phyloP scores from a whole-genome alignment of 2,888 invertebrate species.

The Heterodera filipjevi region DNA sequence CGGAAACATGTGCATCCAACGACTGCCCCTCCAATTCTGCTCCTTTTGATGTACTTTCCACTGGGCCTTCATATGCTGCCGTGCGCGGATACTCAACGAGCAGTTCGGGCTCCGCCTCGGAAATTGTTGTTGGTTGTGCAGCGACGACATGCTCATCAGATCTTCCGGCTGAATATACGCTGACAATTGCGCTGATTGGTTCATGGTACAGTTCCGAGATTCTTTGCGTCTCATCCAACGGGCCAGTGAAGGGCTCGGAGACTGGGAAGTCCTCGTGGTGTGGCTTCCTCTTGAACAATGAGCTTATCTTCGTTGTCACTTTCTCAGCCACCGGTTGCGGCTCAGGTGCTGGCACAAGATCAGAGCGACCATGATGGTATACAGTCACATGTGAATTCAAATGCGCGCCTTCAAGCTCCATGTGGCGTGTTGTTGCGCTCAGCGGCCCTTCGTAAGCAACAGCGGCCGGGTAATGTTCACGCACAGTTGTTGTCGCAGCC shows the following conservation, averaged over 20 bases:
- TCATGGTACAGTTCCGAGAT: background rate
- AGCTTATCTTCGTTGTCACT: constrained; percentile 12
- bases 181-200: constrained; percentile 32
- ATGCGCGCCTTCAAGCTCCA: constrained; percentile 36
- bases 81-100: constrained; percentile 44
- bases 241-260: constrained; percentile 37
- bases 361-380: constrained; percentile 43
- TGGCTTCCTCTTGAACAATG: constrained; percentile 18
- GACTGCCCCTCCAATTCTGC: constrained; percentile 43
- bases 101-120: constrained; percentile 9
- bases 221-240: constrained; percentile 19
- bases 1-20: constrained; percentile 43
- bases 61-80: constrained; percentile 43
- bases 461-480: constrained; percentile 18
- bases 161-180: constrained; percentile 41
- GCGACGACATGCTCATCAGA: constrained; percentile 35
- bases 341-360: constrained; percentile 33
- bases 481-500: background rate
- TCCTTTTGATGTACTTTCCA: constrained; percentile 4
- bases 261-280: constrained; percentile 42
- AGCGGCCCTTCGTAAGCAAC: constrained; percentile 37
- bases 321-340: background rate
- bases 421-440: constrained; percentile 15
- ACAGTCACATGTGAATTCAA: constrained; percentile 40
- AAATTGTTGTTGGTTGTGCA: background rate